phyloP scores from a whole-genome alignment of 2,113 vertebrate genomes.

The Candoia aspera region DNA sequence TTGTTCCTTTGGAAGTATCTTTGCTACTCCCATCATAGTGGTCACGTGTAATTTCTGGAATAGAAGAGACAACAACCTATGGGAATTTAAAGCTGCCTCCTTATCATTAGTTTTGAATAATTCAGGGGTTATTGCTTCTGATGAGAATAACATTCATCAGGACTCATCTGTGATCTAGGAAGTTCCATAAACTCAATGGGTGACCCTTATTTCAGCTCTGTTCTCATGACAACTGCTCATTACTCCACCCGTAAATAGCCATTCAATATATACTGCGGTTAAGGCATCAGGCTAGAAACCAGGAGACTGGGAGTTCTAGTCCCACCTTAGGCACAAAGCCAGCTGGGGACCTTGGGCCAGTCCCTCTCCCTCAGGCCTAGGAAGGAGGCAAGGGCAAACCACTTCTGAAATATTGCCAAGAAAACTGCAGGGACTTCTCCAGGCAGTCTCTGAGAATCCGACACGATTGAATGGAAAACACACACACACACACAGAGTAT shows the following conservation, averaged over 20 bases:
- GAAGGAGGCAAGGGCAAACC: too few species aligned
- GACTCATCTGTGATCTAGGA: neutral
- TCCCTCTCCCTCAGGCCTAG: too few species aligned
- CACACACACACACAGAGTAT: neutral
- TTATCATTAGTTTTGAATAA: neutral
- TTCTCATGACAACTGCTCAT: too few species aligned
- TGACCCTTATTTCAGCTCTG: neutral
- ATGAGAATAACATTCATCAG: neutral
- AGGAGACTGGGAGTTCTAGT: too few species aligned
- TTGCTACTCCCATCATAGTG: neutral
- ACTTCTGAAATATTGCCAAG: too few species aligned
- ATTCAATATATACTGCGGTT: neutral
- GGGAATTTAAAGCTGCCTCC: neutral
- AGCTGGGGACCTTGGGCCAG: too few species aligned
- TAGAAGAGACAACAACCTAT: neutral
- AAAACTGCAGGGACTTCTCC: too few species aligned
- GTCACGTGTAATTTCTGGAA: constrained; percentile 12
- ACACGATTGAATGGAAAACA: too few species aligned
- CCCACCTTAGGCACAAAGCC: too few species aligned
- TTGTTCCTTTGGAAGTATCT: constrained; percentile 6
- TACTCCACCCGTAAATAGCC: neutral
- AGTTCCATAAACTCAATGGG: neutral
- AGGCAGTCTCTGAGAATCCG: too few species aligned
- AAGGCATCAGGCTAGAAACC: too few species aligned
- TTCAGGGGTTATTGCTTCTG: neutral